Evolutionary conservation across 2,888 invertebrate genomes (phyloP), one percentile per base, ranked within the genome.

Genomic region (Muschampia plurimacula): DNA sequence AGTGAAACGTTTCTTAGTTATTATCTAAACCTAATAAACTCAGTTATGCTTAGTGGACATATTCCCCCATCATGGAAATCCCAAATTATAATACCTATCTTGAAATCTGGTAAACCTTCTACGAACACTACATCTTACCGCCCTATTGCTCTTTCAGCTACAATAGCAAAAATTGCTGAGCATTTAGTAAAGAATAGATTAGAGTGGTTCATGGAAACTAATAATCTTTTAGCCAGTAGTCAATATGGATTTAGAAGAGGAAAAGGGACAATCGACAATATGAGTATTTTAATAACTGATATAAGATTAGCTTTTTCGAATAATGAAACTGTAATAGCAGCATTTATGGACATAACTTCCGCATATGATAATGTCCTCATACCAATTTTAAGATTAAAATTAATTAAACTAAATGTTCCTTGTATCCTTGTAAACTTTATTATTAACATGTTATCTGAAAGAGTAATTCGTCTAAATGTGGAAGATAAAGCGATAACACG

Each of bases 201-300:
- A 57, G 55, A 57, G 28, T 57, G 55, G 55, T 57, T 28, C 12
- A 5, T 57, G 22, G 55, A 57, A 28, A 28, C 22, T 2, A 57
- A 28, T 57, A 57, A 28, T 5, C 28, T 57, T 28, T 57, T 57
- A 57, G 22, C 57, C 6, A 12, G 28, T 12, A 57, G 22, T 12
- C 57, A 57, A 28, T 57, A 57, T 28, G 55, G 57, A 28, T 57
- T 57, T 12, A 28, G 57, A 57, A 57, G 57, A 57, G 57, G 28
- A 2, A 57, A 28, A 57, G 28, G 57, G 1, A 28, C 28, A 57
- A 28, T 57, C 28, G 57, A 57, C 12, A 57, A 57, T 57, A 28
- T 57, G 12, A 28, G 57, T 12, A 57, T 57, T 28, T 12, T 57
- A 4, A 28, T 57, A 10, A 8, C 57, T 28, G 28, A 57, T 57